A percentile compares a stretch with the other conserved stretches of the same genome.
Conservation (phyloP, 1,140 invertebrate species). For the Globodera rostochiensis region DNA sequence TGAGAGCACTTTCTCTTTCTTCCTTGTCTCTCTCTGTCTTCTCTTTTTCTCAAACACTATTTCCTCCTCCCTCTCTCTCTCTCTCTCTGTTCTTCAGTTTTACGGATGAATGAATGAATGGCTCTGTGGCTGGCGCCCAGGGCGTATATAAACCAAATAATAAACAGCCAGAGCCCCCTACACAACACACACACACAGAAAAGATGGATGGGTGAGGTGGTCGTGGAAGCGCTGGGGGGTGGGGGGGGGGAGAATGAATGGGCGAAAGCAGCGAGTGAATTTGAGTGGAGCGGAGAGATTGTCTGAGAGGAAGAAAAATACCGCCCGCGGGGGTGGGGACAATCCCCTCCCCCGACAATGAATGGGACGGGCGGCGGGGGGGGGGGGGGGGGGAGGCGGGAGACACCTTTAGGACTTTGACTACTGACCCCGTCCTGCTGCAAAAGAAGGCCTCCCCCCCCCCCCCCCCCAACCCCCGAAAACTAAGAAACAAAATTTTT, state of each 20-base stretch:
- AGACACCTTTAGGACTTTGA: background rate
- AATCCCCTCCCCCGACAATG: background rate
- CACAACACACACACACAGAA: too few species aligned
- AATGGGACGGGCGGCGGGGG: too few species aligned
- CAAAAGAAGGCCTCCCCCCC: background rate
- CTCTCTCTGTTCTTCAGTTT: too few species aligned
- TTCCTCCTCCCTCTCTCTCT: background rate
- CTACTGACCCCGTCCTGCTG: background rate
- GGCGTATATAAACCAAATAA: background rate
- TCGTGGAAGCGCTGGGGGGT: background rate
- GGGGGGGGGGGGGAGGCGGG: too few species aligned
- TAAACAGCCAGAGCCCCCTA: background rate
- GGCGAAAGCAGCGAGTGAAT: background rate
- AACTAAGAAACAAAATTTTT: too few species aligned
- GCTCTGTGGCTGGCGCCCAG: too few species aligned
- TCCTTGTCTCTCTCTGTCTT: background rate
- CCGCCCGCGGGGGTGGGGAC: background rate
- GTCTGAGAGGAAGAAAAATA: too few species aligned
- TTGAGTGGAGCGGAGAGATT: too few species aligned
- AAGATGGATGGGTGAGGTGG: background rate
- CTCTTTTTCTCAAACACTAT: background rate
- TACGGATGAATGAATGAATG: too few species aligned
- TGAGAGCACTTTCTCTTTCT: constrained; percentile 2
- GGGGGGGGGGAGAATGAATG: background rate
- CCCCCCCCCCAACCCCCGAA: too few species aligned